Percentiles rank a stretch among this genome's conserved stretches.
These are phyloP conservation scores for Axis porcinus DNA, from an alignment of 2,113 vertebrate species.

Conservation along the genomic window DNA sequence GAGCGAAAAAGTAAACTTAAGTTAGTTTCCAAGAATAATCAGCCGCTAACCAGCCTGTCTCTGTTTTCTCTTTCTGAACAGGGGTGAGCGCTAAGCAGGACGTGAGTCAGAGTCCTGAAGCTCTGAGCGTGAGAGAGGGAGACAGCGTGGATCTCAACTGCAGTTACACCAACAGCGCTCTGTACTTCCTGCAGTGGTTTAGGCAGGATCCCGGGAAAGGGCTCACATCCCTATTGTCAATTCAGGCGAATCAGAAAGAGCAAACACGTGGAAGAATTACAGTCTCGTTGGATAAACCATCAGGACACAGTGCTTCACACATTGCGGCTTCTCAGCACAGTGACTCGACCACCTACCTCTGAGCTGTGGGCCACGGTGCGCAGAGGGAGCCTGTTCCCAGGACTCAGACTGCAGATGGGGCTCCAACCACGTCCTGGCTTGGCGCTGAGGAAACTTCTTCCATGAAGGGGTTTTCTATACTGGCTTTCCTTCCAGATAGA, in stretches of 20 bases:
- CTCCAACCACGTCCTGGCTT: background rate
- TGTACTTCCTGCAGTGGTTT: constrained; percentile 11
- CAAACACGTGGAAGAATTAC: background rate
- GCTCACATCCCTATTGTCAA: background rate
- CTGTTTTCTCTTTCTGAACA: background rate
- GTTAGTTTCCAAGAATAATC: background rate
- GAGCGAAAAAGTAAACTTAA: background rate
- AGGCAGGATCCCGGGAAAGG: background rate
- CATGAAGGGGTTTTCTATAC: background rate
- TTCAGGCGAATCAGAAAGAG: background rate
- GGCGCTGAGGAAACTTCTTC: background rate
- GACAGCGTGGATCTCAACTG: background rate
- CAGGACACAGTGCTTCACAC: background rate
- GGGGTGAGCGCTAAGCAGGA: background rate
- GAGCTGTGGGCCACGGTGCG: background rate
- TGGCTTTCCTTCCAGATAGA: background rate
- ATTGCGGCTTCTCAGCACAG: background rate
- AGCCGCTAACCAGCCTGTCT: background rate
- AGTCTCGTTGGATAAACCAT: rapidly evolving
- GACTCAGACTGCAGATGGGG: background rate
- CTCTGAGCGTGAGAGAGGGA: too few relatives aligned
- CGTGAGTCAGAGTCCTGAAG: background rate
- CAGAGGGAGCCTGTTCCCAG: background rate
- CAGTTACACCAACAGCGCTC: background rate
- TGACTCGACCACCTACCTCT: background rate